Evolutionary conservation across 2,113 vertebrate species (phyloP), one percentile per base, ranked within the genome.

Genomic region (Leptosomus discolor): DNA sequence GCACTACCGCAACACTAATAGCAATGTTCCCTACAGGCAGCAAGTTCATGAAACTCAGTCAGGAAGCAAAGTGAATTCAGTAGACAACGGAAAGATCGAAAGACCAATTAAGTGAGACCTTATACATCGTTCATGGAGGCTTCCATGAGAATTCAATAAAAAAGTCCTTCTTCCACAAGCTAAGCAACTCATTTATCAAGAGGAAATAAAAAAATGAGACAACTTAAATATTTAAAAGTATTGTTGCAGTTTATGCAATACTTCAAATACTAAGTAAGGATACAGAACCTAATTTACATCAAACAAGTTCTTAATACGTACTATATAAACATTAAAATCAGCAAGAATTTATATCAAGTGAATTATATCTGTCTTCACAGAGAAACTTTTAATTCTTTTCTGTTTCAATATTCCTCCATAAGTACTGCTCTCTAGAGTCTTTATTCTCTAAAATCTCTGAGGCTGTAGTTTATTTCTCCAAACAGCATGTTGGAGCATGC

Each of bases 11-110:
- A 58, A 39, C 10, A 43, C 75, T 93, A 85, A 88, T 70, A 92
- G 30, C 82, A 56, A 65, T 56, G 60, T 23, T 90, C 78, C 51
- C 64, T 30, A 51, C 30, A 73, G 93, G 79, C 45, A 70, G 81
- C 27, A 75, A 85, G 64, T 84, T 95, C 80, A 94, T 97, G 90
- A 92, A 81, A 91, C 56, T 77, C 78, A 63, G 87, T 23, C 91
- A 84, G 81, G 71, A 92, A 94, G 51, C 3, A 3, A 90, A 95
- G 85, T 50, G 51, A 91, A 36, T 79, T 86, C 92, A 69, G 76
- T 6, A 86, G 83, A 91, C 69, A 94, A 90, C 34, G 53, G 64
- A 68, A 94, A 91, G 48, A 89, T 13, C 56, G 61, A 34, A 93
- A 79, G 77, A 85, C n/a, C 61, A 92, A 75, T 95, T 92, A 96